These are phyloP conservation scores for Melanotaenia maccullochi DNA, from an alignment of 2,797 vertebrate species.

Conservation along the genomic window DNA sequence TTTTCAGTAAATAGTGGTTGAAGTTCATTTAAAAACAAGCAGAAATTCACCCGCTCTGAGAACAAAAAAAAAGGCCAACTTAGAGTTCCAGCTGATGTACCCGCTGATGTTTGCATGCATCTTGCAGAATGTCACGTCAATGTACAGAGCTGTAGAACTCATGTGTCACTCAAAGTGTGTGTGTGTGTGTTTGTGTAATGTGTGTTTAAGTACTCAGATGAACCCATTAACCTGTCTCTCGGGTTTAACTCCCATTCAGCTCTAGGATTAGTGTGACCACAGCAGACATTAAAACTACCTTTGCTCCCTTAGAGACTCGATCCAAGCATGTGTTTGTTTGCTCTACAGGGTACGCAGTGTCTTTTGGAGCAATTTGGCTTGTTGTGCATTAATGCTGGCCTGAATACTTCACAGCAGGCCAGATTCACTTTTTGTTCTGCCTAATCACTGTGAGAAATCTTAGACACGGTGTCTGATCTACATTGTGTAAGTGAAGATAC, in stretches of 20 bases:
- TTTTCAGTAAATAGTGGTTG: neutral
- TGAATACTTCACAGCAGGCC: constrained; percentile 38
- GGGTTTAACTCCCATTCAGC: constrained; percentile 34
- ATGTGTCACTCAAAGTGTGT: constrained; percentile 17
- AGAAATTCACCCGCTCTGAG: neutral
- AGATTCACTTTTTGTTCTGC: constrained; percentile 34
- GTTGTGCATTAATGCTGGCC: constrained; percentile 54
- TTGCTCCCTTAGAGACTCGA: constrained; percentile 61
- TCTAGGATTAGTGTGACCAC: constrained; percentile 37
- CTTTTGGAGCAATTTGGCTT: constrained; percentile 34
- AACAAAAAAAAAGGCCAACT: neutral
- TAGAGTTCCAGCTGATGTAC: neutral
- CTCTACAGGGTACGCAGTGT: constrained; percentile 45
- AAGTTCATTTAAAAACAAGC: neutral
- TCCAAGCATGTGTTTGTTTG: constrained; percentile 66
- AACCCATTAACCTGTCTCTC: constrained; percentile 13
- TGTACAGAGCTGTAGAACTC: constrained; percentile 1
- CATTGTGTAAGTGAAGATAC: constrained; percentile 10
- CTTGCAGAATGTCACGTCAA: constrained; percentile 19
- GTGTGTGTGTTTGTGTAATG: neutral
- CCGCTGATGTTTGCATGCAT: constrained; percentile 5
- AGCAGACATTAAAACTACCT: constrained; percentile 71
- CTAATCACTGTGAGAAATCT: constrained; percentile 32
- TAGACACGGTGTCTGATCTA: constrained; percentile 18
- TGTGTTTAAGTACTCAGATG: constrained; percentile 16